A percentile compares a stretch with the other conserved stretches of the same genome.
Conservation (phyloP, 2,888 invertebrate species). For the Xestia xanthographa region DNA sequence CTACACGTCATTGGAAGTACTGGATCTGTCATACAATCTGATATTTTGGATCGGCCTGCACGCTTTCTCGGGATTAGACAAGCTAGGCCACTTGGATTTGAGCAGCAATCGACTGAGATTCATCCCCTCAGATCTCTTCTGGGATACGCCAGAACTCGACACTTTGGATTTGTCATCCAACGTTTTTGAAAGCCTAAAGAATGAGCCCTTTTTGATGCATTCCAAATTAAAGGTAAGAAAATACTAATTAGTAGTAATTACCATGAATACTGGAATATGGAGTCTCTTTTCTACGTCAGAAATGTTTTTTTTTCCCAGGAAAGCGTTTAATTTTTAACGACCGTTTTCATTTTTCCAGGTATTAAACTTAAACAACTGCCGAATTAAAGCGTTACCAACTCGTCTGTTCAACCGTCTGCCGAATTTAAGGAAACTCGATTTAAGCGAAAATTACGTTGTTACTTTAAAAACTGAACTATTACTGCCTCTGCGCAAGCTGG, state of each 20-base stretch:
- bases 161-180: slow-evolving; percentile 91
- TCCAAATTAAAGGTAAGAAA: slow-evolving; percentile 85
- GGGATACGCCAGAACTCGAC: slow-evolving; percentile 88
- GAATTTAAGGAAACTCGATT: slow-evolving; percentile 89
- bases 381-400: slow-evolving; percentile 89
- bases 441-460: slow-evolving; percentile 91
- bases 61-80: slow-evolving; percentile 89
- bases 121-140: slow-evolving; percentile 90
- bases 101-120: slow-evolving; percentile 91
- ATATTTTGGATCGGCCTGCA: slow-evolving; percentile 92
- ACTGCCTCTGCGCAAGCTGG: slow-evolving; percentile 85
- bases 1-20: slow-evolving; percentile 85
- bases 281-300: neutral
- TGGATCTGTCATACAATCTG: slow-evolving; percentile 91
- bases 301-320: too few relatives aligned
- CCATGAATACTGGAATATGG: neutral
- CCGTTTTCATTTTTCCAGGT: slow-evolving; percentile 75
- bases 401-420: slow-evolving; percentile 89
- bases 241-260: too few relatives aligned
- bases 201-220: slow-evolving; percentile 91
- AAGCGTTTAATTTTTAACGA: neutral
- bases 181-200: slow-evolving; percentile 89
- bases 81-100: slow-evolving; percentile 90
- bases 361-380: slow-evolving; percentile 91
- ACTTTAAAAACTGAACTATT: slow-evolving; percentile 87